These are phyloP conservation scores for Calliopum simillimum DNA, from an alignment of 2,888 invertebrate species.

Conservation along the genomic window DNA sequence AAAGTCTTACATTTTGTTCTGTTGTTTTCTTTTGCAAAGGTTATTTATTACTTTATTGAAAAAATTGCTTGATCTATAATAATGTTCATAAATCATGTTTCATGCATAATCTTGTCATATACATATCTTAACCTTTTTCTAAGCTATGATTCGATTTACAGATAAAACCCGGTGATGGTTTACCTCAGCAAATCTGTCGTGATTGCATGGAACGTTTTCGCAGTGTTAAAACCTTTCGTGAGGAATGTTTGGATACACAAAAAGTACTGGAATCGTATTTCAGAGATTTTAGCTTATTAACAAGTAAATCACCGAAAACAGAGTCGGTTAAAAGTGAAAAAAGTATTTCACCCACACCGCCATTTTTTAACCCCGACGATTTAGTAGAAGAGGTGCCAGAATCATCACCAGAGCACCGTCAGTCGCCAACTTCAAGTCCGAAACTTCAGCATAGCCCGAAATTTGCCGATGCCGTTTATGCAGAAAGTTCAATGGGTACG, in stretches of 20 bases:
- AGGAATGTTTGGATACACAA: slow-evolving; percentile 50
- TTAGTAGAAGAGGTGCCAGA: slow-evolving; percentile 43
- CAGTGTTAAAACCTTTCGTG: slow-evolving; percentile 49
- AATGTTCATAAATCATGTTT: too few relatives aligned
- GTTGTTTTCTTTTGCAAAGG: too few relatives aligned
- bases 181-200: slow-evolving; percentile 52
- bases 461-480: slow-evolving; percentile 41
- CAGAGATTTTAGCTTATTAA: slow-evolving; percentile 30
- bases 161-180: slow-evolving; percentile 50
- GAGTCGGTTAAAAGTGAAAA: slow-evolving; percentile 38
- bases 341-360: slow-evolving; percentile 31
- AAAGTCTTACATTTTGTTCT: too few relatives aligned
- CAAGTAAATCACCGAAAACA: slow-evolving; percentile 39
- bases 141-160: slow-evolving; percentile 28
- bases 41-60: too few relatives aligned
- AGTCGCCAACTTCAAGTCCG: slow-evolving; percentile 45
- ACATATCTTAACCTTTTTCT: not conserved
- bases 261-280: slow-evolving; percentile 42
- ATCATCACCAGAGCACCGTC: slow-evolving; percentile 37
- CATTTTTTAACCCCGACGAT: slow-evolving; percentile 37
- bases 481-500: slow-evolving; percentile 47
- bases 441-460: slow-evolving; percentile 43
- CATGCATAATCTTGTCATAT: not conserved
- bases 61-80: too few relatives aligned
- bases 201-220: slow-evolving; percentile 50